Conservation (phyloP, 2,888 invertebrate species). For the Agonopterix heracliana region DNA sequence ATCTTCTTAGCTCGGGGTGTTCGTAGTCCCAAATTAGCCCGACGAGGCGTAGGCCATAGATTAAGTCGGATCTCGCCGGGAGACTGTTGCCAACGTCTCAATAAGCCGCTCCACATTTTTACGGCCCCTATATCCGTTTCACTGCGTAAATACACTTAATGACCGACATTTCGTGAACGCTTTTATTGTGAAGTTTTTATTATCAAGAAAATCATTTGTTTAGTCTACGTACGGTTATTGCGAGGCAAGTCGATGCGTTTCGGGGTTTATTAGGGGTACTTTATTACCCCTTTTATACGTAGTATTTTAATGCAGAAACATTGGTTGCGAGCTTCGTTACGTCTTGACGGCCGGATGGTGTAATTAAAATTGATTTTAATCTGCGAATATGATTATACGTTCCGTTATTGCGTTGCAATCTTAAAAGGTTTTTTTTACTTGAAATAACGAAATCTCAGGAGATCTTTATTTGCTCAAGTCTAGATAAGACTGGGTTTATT, state of each 20-base stretch:
- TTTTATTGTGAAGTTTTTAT: conserved; percentile 75
- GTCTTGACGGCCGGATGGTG: conserved; percentile 44
- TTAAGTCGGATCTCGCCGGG: conserved; percentile 47
- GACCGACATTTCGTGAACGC: conserved; percentile 71
- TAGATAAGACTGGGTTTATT: conserved; percentile 34
- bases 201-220: conserved; percentile 73
- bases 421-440: conserved; percentile 32
- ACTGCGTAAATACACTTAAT: conserved; percentile 74
- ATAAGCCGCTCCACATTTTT: conserved; percentile 69
- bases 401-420: conserved; percentile 43
- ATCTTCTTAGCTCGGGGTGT: conserved; percentile 33
- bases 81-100: conserved; percentile 68
- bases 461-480: conserved; percentile 44
- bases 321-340: conserved; percentile 39
- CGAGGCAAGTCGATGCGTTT: conserved; percentile 59
- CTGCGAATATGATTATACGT: conserved; percentile 53
- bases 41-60: conserved; percentile 48
- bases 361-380: conserved; percentile 66
- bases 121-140: conserved; percentile 70
- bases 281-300: conserved; percentile 62
- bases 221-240: conserved; percentile 72
- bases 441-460: conserved; percentile 38
- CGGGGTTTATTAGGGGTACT: conserved; percentile 69
- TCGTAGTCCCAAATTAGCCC: conserved; percentile 44
- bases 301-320: conserved; percentile 50